Evolutionary conservation across 2,113 vertebrate species (phyloP).

Genomic region (Bubalus kerabau): DNA sequence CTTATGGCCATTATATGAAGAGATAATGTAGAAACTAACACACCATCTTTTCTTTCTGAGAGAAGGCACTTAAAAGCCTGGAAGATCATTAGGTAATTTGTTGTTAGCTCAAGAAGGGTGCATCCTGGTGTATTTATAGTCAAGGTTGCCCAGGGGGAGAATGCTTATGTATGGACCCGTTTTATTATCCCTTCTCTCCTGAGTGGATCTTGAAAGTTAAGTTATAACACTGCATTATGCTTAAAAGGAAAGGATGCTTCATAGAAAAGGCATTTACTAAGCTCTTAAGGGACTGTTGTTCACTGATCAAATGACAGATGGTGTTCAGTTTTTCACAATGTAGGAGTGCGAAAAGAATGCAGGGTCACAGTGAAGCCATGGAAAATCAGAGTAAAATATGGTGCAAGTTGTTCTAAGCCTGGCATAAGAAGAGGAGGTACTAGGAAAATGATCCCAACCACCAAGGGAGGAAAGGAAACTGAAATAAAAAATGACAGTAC

Average conservation of each 20-base stretch:
- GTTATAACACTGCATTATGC: constrained; percentile 35
- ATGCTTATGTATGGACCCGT: constrained; percentile 5
- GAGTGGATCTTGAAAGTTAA: constrained; percentile 54
- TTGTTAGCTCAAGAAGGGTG: constrained; percentile 2
- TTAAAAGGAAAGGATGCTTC: constrained; percentile 47
- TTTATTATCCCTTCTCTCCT: not conserved
- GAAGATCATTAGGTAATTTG: constrained; percentile 44
- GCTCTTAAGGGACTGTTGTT: constrained; percentile 20
- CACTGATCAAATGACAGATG: constrained; percentile 56
- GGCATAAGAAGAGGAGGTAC: not conserved
- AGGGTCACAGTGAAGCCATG: constrained; percentile 38
- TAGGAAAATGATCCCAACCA: not conserved
- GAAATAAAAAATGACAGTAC: not conserved
- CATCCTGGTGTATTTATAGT: constrained; percentile 38
- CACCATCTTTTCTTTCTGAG: constrained; percentile 28
- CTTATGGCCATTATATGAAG: constrained; percentile 13
- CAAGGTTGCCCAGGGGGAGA: not conserved
- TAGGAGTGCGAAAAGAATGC: constrained; percentile 48
- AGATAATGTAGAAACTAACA: constrained; percentile 4
- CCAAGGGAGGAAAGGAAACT: constrained; percentile 4
- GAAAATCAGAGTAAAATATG: constrained; percentile 36
- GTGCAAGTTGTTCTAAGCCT: constrained; percentile 43
- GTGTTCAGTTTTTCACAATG: constrained; percentile 22
- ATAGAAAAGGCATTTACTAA: constrained; percentile 52
- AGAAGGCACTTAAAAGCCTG: constrained; percentile 31